These are phyloP conservation scores for Zaprionus gabonicus DNA, from an alignment of 1,140 invertebrate species.

Conservation along the genomic window DNA sequence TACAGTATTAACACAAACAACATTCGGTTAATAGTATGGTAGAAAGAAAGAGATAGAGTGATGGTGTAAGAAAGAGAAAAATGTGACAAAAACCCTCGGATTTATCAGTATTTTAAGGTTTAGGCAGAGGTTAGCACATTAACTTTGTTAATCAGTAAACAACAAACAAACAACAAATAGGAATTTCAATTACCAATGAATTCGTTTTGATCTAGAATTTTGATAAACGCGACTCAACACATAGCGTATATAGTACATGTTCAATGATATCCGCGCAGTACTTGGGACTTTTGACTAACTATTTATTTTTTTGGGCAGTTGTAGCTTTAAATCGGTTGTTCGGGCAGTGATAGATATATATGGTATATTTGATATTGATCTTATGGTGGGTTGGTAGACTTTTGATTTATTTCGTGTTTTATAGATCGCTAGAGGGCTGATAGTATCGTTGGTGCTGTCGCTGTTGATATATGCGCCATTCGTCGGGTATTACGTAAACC, in stretches of 20 bases:
- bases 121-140: constrained; percentile 44
- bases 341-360: constrained; percentile 58
- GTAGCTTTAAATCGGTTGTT: constrained; percentile 50
- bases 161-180: constrained; percentile 61
- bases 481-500: constrained; percentile 84
- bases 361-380: constrained; percentile 31
- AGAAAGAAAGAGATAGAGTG: constrained; percentile 7
- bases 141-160: constrained; percentile 59
- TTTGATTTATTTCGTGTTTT: constrained; percentile 20
- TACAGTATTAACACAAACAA: constrained; percentile 27
- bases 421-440: constrained; percentile 84
- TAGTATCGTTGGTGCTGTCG: constrained; percentile 83
- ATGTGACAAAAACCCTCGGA: constrained; percentile 9
- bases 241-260: constrained; percentile 58
- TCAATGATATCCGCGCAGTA: constrained; percentile 47
- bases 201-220: constrained; percentile 68
- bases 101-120: constrained; percentile 20
- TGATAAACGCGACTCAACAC: constrained; percentile 65
- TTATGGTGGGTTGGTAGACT: constrained; percentile 49
- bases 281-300: constrained; percentile 38
- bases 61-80: constrained; percentile 1
- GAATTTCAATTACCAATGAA: constrained; percentile 76
- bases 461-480: constrained; percentile 84
- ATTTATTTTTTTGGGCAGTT: constrained; percentile 31
- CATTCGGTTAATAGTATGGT: constrained; percentile 23